Conservation (phyloP, 2,888 invertebrate genomes). For the Acrobasis suavella region DNA sequence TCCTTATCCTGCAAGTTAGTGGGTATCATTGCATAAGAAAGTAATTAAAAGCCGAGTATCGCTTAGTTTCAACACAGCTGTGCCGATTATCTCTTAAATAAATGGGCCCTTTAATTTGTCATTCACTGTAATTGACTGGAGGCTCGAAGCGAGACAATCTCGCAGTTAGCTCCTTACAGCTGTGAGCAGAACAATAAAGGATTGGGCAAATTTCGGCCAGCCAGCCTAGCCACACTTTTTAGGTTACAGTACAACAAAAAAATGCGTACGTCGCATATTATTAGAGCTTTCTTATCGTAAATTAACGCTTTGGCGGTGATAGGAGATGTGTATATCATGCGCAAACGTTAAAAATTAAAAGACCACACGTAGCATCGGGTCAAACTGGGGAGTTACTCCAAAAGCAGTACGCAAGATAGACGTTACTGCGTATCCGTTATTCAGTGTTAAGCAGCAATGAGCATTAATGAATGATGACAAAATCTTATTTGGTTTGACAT, state of each 20-base stretch:
- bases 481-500: no score
- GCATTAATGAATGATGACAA: no score
- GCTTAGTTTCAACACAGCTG: conserved; percentile 1
- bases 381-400: no score
- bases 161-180: conserved; percentile 4
- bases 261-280: not conserved
- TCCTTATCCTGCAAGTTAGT: not conserved
- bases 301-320: no score
- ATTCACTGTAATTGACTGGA: conserved; percentile 9
- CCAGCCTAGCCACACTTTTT: not conserved
- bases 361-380: no score
- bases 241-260: not conserved
- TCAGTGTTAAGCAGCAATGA: no score
- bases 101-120: conserved; percentile 16
- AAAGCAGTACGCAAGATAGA: no score
- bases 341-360: no score
- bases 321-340: no score
- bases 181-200: not conserved
- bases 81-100: conserved; percentile 2
- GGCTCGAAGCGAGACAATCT: conserved; percentile 8
- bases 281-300: no score
- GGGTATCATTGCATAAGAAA: not conserved
- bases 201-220: not conserved
- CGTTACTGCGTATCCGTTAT: no score
- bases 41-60: conserved; percentile 1